Base-by-base conservation (phyloP, 1,140 invertebrate species). In the Ceratina calcarata region DNA sequence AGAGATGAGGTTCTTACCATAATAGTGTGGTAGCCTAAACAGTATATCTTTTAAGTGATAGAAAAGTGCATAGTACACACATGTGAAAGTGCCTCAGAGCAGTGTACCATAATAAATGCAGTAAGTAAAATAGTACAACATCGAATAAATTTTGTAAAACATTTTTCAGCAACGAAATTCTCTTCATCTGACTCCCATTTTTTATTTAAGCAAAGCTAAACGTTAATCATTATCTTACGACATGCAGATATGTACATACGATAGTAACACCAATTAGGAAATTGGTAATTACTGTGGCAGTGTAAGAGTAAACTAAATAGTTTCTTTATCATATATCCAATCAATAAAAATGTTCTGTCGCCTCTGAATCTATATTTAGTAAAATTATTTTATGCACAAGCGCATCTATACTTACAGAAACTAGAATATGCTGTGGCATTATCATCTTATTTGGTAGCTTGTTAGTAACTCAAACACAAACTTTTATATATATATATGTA, bases 191-290 rank as follows among this genome's bases (percentile, higher is more conserved):
- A 16, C 60, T 37, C 22, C 7, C 13, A 51, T 53, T 15, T 20
- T 53, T 78, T 53, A 62, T 3, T 2, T 72, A 72, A 72, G 60
- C 71, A 72, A 68, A 55, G 60, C 68, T 78, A 78, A 78, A 69
- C 53, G 62, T 74, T 55, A 66, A 66, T 79, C 27, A n/a, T 66
- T 73, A 66, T 16, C 20, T 62, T 53, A 64, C 15, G 24, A 78
- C 68, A 64, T 78, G 68, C 68, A 79, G 51, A 66, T 79, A 74
- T 66, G 62, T 73, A 79, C 61, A 73, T 60, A 66, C n/a, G 66
- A 32, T 72, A 55, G 51, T 22, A 74, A 51, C 49, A 79, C 51
- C 61, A 24, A 65, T 62, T 24, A 16, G 13, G 22, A n/a, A 24
- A 69, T 53, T 77, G 75, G 58, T 62, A 78, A 78, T 78, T 78